phyloP scores from a whole-genome alignment of 2,113 vertebrate species.

The Pteronura brasiliensis region DNA sequence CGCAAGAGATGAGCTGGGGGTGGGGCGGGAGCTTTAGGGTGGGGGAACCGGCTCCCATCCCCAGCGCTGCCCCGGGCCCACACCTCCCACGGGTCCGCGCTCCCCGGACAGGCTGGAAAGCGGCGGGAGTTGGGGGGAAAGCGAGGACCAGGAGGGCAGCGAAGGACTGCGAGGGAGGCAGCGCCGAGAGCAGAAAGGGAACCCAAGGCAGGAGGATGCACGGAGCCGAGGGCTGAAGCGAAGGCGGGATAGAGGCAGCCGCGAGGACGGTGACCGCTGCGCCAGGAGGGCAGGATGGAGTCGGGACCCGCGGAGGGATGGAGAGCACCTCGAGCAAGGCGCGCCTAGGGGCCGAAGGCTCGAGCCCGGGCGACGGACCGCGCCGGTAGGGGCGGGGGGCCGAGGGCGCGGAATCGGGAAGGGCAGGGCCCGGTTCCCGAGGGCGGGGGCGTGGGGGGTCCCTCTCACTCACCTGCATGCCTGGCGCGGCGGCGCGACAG shows the following conservation, averaged over 20 bases:
- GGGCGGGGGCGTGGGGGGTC: conserved; percentile 34
- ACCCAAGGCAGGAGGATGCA: conserved; percentile 24
- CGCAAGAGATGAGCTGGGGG: conserved; percentile 64
- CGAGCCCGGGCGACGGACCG: conserved; percentile 79
- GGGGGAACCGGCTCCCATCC: neutral
- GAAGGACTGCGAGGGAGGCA: conserved; percentile 14
- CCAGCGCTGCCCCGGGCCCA: neutral
- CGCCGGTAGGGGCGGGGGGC: neutral
- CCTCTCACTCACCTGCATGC: conserved; percentile 67
- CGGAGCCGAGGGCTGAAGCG: neutral
- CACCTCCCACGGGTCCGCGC: conserved; percentile 18
- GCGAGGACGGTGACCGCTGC: conserved; percentile 45
- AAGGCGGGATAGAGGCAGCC: neutral
- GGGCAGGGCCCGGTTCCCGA: conserved; percentile 20
- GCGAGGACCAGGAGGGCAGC: conserved; percentile 28
- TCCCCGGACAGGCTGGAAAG: neutral
- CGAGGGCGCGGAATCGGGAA: conserved; percentile 26
- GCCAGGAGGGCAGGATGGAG: conserved; percentile 46
- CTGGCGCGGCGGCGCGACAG: conserved; percentile 27
- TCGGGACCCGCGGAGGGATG: conserved; percentile 43
- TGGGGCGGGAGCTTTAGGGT: conserved; percentile 30
- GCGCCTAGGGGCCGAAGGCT: conserved; percentile 45
- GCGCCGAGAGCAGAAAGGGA: conserved; percentile 28
- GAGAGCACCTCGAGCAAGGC: conserved; percentile 55
- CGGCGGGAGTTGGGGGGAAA: neutral